Evolutionary conservation across 2,797 vertebrate genomes (phyloP), one percentile per base, ranked within the genome.

Genomic region (Microctenopoma steveboyesi): DNA sequence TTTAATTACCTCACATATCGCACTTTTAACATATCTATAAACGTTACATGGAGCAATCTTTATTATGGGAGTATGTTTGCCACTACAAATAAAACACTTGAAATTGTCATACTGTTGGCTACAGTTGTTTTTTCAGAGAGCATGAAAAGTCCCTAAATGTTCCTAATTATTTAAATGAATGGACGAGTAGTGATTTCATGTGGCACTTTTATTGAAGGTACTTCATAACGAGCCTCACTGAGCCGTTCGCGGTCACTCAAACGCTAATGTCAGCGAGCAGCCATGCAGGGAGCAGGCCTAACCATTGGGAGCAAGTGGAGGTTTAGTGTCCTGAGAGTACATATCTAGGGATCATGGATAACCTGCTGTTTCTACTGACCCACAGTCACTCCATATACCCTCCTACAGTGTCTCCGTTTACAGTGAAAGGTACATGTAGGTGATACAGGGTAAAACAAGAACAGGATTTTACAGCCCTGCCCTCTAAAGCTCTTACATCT

Each of bases 1-100:
- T 18, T 74, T 86, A 76, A 73, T 87, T 82, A 86, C 79, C 70
- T 86, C 77, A 69, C 53, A 49, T 72, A 51, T 49, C 67, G 72
- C 66, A 78, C 68, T 64, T 63, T n/a, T 47, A 39, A 67, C 69
- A 73, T 79, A 61, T 65, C 69, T 81, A 76, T 62, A 27, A 61
- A 60, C 57, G 49, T 81, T 52, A 73, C 59, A 73, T 43, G 58
- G 53, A 43, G 46, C 28, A 40, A 69, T 53, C 56, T 86, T 84
- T 76, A 64, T 53, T 61, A 73, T 22, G 18, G 33, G 60, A 66
- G 54, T 58, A 58, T 77, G 69, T 79, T 83, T 83, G 76, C 27
- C 69, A 64, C 27, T 35, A 51, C 43, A 27, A 85, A 85, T 66
- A 79, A 87, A 85, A 33, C 37, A 70, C 52, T 65, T 59, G 18